Evolutionary conservation across 1,140 invertebrate species (phyloP), one percentile per base, ranked within the genome.

Genomic region (Caenorhabditis elegans): DNA sequence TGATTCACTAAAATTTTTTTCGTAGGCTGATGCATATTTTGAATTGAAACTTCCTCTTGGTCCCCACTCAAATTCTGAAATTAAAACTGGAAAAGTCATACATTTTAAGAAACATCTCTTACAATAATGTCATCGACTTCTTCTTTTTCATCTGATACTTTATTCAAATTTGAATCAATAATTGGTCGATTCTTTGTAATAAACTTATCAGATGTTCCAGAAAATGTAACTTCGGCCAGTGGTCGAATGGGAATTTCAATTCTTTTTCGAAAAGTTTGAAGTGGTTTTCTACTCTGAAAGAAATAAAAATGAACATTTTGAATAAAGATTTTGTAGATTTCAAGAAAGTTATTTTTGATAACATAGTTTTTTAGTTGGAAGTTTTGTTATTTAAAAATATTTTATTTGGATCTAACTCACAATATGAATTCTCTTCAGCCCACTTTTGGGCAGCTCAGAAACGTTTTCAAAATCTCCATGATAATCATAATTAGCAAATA

Each of bases 381-480:
- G n/a, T n/a, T n/a, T n/a, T n/a, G n/a, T n/a, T n/a, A n/a, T n/a
- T n/a, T n/a, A n/a, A n/a, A n/a, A n/a, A n/a, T n/a, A n/a, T n/a
- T n/a, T n/a, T n/a, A n/a, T n/a, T n/a, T n/a, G n/a, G n/a, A n/a
- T n/a, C n/a, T n/a, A n/a, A 70, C 60, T 70, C 60, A 70, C 60
- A 70, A 70, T 70, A 70, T 70, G 60, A 39, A 70, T 24, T n/a
- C 60, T 36, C n/a, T 39, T 70, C 60, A 70, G 22, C 3, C 60
- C 26, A 8, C 11, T 70, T 43, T 34, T 60, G 17, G 60, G 60
- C n/a, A 17, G 10, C 34, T 70, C 60, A 8, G 60, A 70, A 6
- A 70, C 60, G 22, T n/a, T 70, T 31, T 70, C 60, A 70, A 70
- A 70, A 22, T 70, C 60, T 39, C 60, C 60, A 0, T 70, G 60